Evolutionary conservation across 2,113 vertebrate genomes (phyloP).

Genomic region (Leptocoma aspasia): DNA sequence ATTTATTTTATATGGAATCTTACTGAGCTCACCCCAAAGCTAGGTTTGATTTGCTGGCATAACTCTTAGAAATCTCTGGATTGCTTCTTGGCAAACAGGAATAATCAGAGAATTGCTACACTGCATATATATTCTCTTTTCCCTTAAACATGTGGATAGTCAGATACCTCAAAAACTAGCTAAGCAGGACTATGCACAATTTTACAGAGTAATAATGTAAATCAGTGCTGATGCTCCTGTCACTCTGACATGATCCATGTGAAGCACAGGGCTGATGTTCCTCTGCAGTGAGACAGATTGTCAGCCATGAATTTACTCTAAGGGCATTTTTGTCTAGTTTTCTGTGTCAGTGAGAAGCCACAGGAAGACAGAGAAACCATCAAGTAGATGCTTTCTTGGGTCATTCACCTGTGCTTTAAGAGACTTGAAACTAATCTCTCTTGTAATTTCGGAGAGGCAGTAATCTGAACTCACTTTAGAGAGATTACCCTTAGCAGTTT

Average conservation of each 20-base stretch:
- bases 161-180: not conserved
- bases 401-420: not conserved
- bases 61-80: not conserved
- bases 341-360: not conserved
- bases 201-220: not conserved
- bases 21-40: not conserved
- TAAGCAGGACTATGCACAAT: not conserved
- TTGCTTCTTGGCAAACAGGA: not conserved
- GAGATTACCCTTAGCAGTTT: not conserved
- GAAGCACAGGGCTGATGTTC: not conserved
- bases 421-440: not conserved
- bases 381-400: not conserved
- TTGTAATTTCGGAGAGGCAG: not conserved
- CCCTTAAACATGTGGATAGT: not conserved
- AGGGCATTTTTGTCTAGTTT: not conserved
- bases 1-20: not conserved
- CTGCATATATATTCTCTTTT: not conserved
- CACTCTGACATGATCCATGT: not conserved
- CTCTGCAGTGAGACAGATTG: not conserved
- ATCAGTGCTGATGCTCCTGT: not conserved
- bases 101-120: not conserved
- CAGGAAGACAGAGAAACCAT: not conserved
- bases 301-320: slow-evolving; percentile 2
- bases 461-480: not conserved
- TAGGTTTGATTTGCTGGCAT: not conserved